These are phyloP conservation scores for Coleophora deauratella DNA, from an alignment of 2,888 invertebrate genomes.

Conservation along the genomic window DNA sequence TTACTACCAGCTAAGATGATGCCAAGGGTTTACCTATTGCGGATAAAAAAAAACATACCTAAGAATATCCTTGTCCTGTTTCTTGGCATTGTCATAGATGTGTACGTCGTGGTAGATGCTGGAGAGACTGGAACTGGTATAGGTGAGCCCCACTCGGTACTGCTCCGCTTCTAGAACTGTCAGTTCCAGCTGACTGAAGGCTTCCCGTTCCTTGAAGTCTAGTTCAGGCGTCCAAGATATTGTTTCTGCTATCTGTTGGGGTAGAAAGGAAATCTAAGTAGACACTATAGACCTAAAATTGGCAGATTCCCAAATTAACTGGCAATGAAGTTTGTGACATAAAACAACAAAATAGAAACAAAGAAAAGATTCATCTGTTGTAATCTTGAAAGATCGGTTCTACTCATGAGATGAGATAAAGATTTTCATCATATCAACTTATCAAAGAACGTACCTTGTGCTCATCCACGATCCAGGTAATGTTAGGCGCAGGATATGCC, in stretches of 20 bases:
- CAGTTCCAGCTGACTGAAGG: constrained; percentile 58
- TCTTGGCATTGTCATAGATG: constrained; percentile 29
- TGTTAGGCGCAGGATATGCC: constrained; percentile 75
- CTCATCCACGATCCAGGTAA: constrained; percentile 76
- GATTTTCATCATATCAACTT: no score
- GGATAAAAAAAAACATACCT: constrained; percentile 24
- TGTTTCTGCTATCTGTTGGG: constrained; percentile 56
- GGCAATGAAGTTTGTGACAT: no score
- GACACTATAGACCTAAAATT: no score
- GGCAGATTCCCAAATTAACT: no score
- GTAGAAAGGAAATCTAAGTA: neutral
- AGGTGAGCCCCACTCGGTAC: constrained; percentile 50
- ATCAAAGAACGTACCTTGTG: constrained; percentile 49
- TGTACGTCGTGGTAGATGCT: constrained; percentile 46
- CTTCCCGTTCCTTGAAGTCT: constrained; percentile 58
- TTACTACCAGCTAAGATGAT: no score
- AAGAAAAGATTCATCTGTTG: no score
- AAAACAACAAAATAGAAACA: no score
- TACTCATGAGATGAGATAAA: no score
- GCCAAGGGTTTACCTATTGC: no score
- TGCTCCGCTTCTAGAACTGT: constrained; percentile 49
- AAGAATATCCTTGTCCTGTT: constrained; percentile 38
- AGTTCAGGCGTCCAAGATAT: constrained; percentile 41
- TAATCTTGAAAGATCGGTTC: no score
- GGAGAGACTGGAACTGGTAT: constrained; percentile 48